Base-by-base conservation (phyloP, 2,797 vertebrate species). In the Manis javanica region DNA sequence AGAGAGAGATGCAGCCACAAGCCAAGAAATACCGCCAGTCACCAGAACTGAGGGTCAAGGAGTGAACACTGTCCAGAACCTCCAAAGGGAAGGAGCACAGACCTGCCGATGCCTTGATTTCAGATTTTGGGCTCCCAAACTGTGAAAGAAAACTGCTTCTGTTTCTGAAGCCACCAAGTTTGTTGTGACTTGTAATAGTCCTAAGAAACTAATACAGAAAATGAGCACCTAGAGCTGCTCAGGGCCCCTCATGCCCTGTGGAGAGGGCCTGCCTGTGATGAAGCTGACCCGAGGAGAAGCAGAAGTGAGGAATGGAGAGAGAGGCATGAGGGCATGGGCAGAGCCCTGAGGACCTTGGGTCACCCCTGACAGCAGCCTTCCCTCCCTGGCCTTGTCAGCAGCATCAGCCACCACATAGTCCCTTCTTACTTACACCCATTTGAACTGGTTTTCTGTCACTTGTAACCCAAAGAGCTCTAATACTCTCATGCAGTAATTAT, bases 401-500 rank as follows among this genome's bases (percentile, higher is more conserved):
- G 29, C 53, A 64, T 12, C 57, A 79, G 19, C 59, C 77, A 83
- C 49, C 51, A 12, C 8, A 7, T 10, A 46, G 19, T 34, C 1
- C 74, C 74, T 71, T 81, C 34, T 55, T 77, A 63, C 51, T 69
- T 57, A 75, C 46, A 68, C 64, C 82, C 24, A 34, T 49, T 79
- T 37, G 53, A 81, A 55, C 39, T 72, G 61, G 26, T 31, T 89
- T 92, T 86, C 89, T 82, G 71, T 94, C 78, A 64, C 74, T 89
- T 78, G 63, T n/a, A 81, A 74, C 37, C 23, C 88, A 78, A 64
- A 81, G 37, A 68, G 53, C 78, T 82, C 55, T 49, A 66, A 82
- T 7, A 51, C 4, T 74, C 55, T 81, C 39, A 57, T 29, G 53
- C 24, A 34, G 12, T 71, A 75, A 81, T 59, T 87, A 92, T 12